Evolutionary conservation across 2,797 vertebrate genomes (phyloP), one percentile per base, ranked within the genome.

Genomic region (Micromesistius poutassou): DNA sequence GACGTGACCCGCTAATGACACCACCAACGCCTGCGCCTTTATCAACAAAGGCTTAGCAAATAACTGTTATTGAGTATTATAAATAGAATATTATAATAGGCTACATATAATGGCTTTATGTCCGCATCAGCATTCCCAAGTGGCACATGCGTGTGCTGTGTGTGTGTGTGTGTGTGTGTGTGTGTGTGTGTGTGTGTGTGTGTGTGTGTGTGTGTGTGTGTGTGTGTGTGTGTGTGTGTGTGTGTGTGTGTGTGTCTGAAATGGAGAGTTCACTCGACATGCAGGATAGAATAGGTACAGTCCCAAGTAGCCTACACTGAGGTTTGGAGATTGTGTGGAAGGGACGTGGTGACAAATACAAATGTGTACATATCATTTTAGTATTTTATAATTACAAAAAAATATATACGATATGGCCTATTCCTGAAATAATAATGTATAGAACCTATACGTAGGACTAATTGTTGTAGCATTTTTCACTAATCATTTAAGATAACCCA

Each of bases 41-140:
- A 40, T n/a, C 35, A 30, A 42, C 35, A 40, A 42, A 30, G 66
- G 25, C 38, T 19, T 40, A 33, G 19, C 30, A 25, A 76, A 79
- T 42, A 62, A 33, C 22, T 76, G 0, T 84, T 77, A 83, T 81
- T 19, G 4, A 22, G 16, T 14, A 50, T 50, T 50, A 22, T 22
- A 50, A 19, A 50, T 50, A 50, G 0, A 50, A 50, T 14, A 50
- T 3, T 22, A 50, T 22, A 19, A 50, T 4, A n/a, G n/a, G n/a
- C n/a, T n/a, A 14, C 13, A 50, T 22, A 50, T 46, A 46, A 46
- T 3, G 46, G 46, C 16, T 50, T 50, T 50, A 50, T 22, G 46
- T 16, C 42, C 16, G 14, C 42, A 46, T 46, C 14, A 16, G 42
- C 42, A 46, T 46, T 9, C 40, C 14, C 12, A 16, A 42, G 16